Conservation (phyloP, 2,113 vertebrate species). For the Ciconia maguari region DNA sequence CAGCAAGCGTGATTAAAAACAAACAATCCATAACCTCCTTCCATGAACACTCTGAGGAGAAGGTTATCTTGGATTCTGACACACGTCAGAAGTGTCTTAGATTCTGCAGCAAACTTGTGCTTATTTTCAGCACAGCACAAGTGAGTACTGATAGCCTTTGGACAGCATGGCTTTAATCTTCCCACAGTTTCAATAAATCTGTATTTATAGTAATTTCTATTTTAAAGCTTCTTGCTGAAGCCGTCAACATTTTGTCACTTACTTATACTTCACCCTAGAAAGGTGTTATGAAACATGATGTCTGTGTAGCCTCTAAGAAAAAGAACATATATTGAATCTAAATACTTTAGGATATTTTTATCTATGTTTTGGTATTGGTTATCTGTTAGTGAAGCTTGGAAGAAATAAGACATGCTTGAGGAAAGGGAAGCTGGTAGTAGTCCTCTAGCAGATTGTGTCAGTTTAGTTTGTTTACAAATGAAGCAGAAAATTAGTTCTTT, state of each 20-base stretch:
- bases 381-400: not conserved
- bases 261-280: not conserved
- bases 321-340: not conserved
- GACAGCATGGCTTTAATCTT: not conserved
- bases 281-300: not conserved
- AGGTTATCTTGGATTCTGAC: not conserved
- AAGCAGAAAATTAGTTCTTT: not conserved
- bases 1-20: not conserved
- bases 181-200: not conserved
- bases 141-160: not conserved
- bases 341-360: not conserved
- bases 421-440: not conserved
- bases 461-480: not conserved
- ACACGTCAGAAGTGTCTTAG: not conserved
- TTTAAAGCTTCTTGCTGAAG: not conserved
- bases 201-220: not conserved
- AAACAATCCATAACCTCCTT: not conserved
- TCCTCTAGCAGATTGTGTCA: not conserved
- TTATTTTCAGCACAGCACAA: not conserved
- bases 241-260: not conserved
- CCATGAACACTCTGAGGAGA: not conserved
- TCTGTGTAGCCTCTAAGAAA: not conserved
- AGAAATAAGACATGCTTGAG: not conserved
- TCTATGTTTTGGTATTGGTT: not conserved
- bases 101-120: not conserved